Conservation (phyloP, 2,797 vertebrate species). For the Parauchenoglanis punctatus region DNA sequence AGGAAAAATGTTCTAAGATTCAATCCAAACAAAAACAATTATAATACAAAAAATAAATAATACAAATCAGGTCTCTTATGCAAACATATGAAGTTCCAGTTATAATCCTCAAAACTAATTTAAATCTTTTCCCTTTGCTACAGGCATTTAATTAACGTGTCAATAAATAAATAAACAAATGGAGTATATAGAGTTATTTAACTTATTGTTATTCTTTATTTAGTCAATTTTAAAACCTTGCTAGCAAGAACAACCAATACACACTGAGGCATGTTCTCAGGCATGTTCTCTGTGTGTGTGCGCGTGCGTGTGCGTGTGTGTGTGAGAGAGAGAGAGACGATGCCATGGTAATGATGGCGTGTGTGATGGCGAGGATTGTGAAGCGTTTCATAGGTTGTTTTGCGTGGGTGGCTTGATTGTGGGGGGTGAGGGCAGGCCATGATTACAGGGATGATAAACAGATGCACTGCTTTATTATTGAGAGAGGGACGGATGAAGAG, state of each 20-base stretch:
- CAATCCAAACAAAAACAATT: not conserved
- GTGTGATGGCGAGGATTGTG: not conserved
- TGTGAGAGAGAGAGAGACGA: not conserved
- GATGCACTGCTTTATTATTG: slow-evolving; percentile 9
- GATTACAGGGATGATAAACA: slow-evolving; percentile 33
- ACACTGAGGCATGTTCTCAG: not conserved
- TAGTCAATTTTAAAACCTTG: not conserved
- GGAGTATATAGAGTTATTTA: no score
- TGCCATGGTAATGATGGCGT: slow-evolving; percentile 11
- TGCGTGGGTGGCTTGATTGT: slow-evolving; percentile 31
- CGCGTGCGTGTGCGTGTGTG: not conserved
- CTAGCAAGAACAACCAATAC: not conserved
- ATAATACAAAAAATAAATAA: not conserved
- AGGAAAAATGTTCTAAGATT: no score
- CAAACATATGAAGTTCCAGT: not conserved
- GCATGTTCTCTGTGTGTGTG: no score
- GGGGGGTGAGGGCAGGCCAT: slow-evolving; percentile 25
- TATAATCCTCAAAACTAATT: not conserved
- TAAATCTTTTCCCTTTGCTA: not conserved
- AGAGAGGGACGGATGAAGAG: not conserved
- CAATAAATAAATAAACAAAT: no score
- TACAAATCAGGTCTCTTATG: not conserved
- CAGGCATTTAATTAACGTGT: not conserved
- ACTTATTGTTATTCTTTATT: not conserved
- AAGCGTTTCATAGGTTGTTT: not conserved